Percentiles rank a stretch among this genome's conserved stretches.
Conservation (phyloP, 2,888 invertebrate genomes). For the Clivina fossor region DNA sequence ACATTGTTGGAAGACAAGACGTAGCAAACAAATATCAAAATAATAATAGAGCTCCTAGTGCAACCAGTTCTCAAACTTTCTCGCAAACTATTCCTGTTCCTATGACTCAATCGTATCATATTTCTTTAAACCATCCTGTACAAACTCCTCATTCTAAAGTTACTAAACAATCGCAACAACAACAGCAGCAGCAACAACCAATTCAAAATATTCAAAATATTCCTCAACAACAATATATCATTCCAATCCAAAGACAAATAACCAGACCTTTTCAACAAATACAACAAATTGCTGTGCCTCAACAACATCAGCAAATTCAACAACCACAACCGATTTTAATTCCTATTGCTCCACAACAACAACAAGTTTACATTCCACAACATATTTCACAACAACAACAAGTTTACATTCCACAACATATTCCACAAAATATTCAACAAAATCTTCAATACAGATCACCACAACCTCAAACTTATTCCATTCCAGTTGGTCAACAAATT, state of each 20-base stretch:
- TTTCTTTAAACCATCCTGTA: not conserved
- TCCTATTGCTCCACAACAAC: no score
- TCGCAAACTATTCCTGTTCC: slow-evolving; percentile 14
- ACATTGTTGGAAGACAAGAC: not conserved
- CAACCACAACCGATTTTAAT: not conserved
- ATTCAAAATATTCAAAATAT: not conserved
- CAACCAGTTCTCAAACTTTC: no score
- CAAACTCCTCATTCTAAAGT: not conserved
- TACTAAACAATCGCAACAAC: not conserved
- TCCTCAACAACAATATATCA: not conserved
- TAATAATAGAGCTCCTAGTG: slow-evolving; percentile 1
- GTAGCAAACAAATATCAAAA: not conserved
- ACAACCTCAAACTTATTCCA: no score
- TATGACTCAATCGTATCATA: not conserved
- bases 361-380: no score
- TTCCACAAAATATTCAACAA: not conserved
- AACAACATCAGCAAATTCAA: not conserved
- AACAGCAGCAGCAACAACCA: not conserved
- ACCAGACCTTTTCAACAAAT: not conserved
- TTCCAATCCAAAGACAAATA: not conserved
- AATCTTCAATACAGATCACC: not conserved
- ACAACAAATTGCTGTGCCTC: slow-evolving; percentile 2
- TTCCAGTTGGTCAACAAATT: no score
- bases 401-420: not conserved
- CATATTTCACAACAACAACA: no score